Conservation (phyloP, 2,888 invertebrate genomes). For the Leucophora obtusa region DNA sequence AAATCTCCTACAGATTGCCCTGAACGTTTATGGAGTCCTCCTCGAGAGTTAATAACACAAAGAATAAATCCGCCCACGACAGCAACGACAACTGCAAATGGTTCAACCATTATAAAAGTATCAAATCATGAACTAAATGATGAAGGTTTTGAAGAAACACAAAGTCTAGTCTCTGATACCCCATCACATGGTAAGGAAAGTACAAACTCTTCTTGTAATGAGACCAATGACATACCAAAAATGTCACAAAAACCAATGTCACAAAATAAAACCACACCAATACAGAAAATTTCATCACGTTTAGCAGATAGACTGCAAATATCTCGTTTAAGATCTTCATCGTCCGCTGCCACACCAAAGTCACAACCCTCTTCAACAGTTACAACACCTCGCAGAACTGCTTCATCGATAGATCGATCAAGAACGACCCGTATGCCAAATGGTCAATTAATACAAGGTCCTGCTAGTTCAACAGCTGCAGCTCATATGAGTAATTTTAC, state of each 20-base stretch:
- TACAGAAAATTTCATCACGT: slow-evolving; percentile 65
- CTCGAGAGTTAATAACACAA: slow-evolving; percentile 71
- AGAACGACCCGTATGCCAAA: slow-evolving; percentile 81
- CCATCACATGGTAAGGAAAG: slow-evolving; percentile 86
- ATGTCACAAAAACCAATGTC: slow-evolving; percentile 34
- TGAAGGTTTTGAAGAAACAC: slow-evolving; percentile 94
- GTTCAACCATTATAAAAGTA: slow-evolving; percentile 69
- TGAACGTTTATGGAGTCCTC: slow-evolving; percentile 82
- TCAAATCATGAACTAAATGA: slow-evolving; percentile 84
- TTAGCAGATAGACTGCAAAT: slow-evolving; percentile 71
- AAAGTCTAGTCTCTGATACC: slow-evolving; percentile 91
- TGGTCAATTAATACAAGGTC: slow-evolving; percentile 82
- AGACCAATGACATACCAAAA: slow-evolving; percentile 79
- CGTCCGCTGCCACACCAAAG: slow-evolving; percentile 31
- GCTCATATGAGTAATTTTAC: slow-evolving; percentile 65
- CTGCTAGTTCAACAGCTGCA: slow-evolving; percentile 64
- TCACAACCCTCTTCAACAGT: slow-evolving; percentile 46
- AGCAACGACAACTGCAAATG: slow-evolving; percentile 33
- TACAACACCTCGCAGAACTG: slow-evolving; percentile 39
- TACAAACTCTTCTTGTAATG: slow-evolving; percentile 86
- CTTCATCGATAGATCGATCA: slow-evolving; percentile 82
- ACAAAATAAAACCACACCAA: slow-evolving; percentile 62
- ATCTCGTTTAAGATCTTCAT: slow-evolving; percentile 66
- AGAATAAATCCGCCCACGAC: slow-evolving; percentile 46
- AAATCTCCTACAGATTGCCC: slow-evolving; percentile 83